Evolutionary conservation across 2,888 invertebrate genomes (phyloP), one percentile per base, ranked within the genome.

Genomic region (Tipula helvola): DNA sequence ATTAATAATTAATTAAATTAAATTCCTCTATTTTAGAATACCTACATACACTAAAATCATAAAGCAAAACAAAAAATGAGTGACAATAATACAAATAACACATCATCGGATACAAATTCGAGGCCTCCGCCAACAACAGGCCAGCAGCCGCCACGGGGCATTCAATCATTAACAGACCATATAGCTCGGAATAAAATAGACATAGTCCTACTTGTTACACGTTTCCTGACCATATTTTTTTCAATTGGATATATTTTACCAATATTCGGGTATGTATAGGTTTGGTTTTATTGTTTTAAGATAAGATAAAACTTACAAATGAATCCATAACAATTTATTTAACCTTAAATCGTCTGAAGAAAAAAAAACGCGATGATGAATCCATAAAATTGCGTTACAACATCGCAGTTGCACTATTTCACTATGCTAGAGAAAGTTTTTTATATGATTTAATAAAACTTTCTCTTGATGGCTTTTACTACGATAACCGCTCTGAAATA

Each of bases 201-300:
- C 90, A 95, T 97, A 84, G 95, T 95, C 0, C 92, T 98, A 87
- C 98, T 98, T 97, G 93, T 95, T 16, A 96, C 97, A 47, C 93
- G 99, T 89, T 91, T 98, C 36, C 93, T 97, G 87, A 96, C 97
- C 1, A 94, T 99, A 39, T 90, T 97, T 16, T 98, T 96, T 91
- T 95, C 97, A 16, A 90, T 97, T 89, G 95, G 95, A 90, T 99
- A 98, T 92, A 93, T 98, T 86, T 91, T 98, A 89, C 98, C 98
- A 87, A 91, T 98, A 89, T 96, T 98, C 92, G 96, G 97, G 97
- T 98, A 92, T 94, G 95, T 93, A n/a, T 28, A 28, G 28, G 28
- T 10, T 7, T 36, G 18, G 8, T 28, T 47, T 42, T 85, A 42
- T 39, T 39, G 16, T 85, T 36, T 42, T 18, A 41, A 85, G 18